These are phyloP conservation scores for Plebejus melissa DNA, from an alignment of 2,888 invertebrate species.

Conservation along the genomic window DNA sequence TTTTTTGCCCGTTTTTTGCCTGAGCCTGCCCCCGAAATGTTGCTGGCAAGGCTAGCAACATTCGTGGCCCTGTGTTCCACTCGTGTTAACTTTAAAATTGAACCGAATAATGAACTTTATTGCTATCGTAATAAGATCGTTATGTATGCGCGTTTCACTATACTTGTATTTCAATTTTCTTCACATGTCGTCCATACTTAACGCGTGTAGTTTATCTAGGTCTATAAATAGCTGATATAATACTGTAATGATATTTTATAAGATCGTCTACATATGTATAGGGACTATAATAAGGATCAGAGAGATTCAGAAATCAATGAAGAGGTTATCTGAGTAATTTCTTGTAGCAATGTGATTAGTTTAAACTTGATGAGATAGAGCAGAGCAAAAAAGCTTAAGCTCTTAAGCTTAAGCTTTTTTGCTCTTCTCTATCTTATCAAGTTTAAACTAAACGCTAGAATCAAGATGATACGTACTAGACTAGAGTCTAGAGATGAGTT, in stretches of 20 bases:
- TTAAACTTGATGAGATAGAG: background rate
- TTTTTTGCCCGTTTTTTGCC: conserved; percentile 21
- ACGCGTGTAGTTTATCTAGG: conserved; percentile 11
- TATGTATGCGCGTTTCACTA: background rate
- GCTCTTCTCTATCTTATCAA: too few relatives aligned
- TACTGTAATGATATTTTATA: background rate
- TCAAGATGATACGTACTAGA: background rate
- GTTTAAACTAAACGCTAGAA: too few relatives aligned
- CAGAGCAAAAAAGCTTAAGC: too few relatives aligned
- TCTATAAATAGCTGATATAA: conserved; percentile 12
- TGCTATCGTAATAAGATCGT: background rate
- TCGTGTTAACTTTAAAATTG: conserved; percentile 5
- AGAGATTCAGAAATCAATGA: background rate
- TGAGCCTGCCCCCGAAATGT: conserved; percentile 59
- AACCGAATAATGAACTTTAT: conserved; percentile 11
- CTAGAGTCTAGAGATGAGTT: background rate
- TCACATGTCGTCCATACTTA: background rate
- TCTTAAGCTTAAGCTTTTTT: too few relatives aligned
- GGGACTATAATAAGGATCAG: background rate
- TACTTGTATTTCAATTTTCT: conserved; percentile 10
- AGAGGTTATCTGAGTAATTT: background rate
- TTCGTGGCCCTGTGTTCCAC: conserved; percentile 42
- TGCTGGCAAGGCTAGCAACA: conserved; percentile 65
- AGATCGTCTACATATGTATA: background rate
- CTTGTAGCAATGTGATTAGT: background rate